Evolutionary conservation across 2,888 invertebrate species (phyloP), one percentile per base, ranked within the genome.

Genomic region (Balanococcus diminutus): DNA sequence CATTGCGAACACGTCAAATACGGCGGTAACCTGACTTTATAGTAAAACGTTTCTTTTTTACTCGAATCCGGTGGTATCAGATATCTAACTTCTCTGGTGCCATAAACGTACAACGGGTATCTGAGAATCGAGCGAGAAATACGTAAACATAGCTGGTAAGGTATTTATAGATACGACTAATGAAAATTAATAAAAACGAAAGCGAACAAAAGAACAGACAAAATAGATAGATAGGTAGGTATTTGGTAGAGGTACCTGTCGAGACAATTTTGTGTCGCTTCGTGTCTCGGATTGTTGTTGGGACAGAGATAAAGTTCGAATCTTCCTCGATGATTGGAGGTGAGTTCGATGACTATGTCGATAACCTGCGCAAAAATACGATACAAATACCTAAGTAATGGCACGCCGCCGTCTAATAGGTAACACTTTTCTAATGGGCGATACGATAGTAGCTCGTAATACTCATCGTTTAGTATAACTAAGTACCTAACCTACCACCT

Each of bases 1-100:
- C 97, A 97, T 88, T 96, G 96, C 0, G 95, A 94, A 89, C 97
- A 97, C 0, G 96, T 96, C 2, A 97, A 90, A 88, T 94, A 96
- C 0, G 95, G 92, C 0, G 97, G 97, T 82, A 97, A 91, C 2
- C 93, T 92, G 0, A 96, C 95, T 87, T 93, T 92, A 89, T 96
- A 96, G 86, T 93, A 92, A 88, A 93, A 93, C 61, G 90, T 90
- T 19, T 90, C 91, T 87, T 91, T 91, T 90, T 95, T 95, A 82
- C 93, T 93, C 2, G 94, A 92, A 88, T 95, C 94, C 87, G 92
- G 90, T 0, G 95, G 95, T 87, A 96, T 95, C 11, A 93, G 90
- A 89, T 93, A 96, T 28, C 93, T 91, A 86, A 94, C 92, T 84
- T 95, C 94, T 84, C 93, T 91, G 91, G 94, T 94, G 22, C 95